Evolutionary conservation across 2,888 invertebrate genomes (phyloP), one percentile per base, ranked within the genome.

Genomic region (Eledone cirrhosa): DNA sequence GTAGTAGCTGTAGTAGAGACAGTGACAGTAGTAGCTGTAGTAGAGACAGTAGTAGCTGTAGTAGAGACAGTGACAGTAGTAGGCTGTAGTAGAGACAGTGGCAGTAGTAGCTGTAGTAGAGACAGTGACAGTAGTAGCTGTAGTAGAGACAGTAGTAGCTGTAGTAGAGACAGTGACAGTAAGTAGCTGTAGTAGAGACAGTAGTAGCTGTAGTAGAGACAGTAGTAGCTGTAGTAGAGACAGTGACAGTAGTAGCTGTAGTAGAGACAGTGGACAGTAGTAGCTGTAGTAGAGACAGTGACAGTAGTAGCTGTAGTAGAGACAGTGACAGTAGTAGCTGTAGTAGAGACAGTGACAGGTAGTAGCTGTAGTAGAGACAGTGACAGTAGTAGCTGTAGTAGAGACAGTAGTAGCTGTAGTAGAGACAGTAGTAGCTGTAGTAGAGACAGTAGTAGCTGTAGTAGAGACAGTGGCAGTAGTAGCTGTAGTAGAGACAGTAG

Each of bases 1-100:
- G 69, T 69, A 69, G 69, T 69, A 69, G 69, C 24, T 16, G 69
- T 69, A 69, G 69, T 24, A 69, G 69, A 22, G 24, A 24, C 24
- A 69, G 69, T 69, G 24, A 24, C 29, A 69, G 69, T 69, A 69
- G 69, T 24, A 69, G 69, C 24, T 22, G 69, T 69, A 69, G 69
- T 69, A 69, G 69, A 22, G 22, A 22, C 53, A 53, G 53, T 53
- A 53, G 53, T 53, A 53, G 53, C 22, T 16, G 53, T 53, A 53
- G 53, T 53, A 53, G 53, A 14, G 22, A 22, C 53, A 53, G 53
- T 53, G 22, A 22, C 53, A 53, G 53, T 22, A 53, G 53, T 22
- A 53, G 53, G 53, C 53, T 16, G 53, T 53, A 53, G 53, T 53
- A 53, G 53, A 16, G 22, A 22, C 53, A 53, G 53, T 53, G 22